A percentile compares a stretch with the other conserved stretches of the same genome.
These are phyloP conservation scores for Synanthedon myopaeformis DNA, from an alignment of 2,888 invertebrate genomes.

Conservation along the genomic window DNA sequence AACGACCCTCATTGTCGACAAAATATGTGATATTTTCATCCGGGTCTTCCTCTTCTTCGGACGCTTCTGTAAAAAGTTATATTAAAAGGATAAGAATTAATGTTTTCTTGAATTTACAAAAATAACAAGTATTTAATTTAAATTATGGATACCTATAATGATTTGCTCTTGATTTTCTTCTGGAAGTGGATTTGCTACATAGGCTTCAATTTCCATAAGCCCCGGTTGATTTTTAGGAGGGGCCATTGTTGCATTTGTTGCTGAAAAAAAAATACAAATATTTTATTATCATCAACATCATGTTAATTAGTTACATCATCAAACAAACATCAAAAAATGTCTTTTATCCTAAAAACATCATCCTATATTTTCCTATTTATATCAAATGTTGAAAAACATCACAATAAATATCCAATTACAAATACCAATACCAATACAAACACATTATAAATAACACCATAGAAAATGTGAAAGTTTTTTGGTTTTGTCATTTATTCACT, in stretches of 20 bases:
- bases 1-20: slow-evolving; percentile 84
- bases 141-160: not conserved
- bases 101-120: not conserved
- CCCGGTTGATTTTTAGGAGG: not conserved
- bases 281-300: not conserved
- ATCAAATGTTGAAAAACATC: too few species aligned
- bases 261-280: not conserved
- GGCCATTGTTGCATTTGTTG: not conserved
- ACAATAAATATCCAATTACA: too few species aligned
- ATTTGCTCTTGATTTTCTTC: not conserved
- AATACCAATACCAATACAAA: too few species aligned
- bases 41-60: slow-evolving; percentile 24
- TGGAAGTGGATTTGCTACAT: not conserved
- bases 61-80: not conserved
- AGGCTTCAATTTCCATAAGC: not conserved
- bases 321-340: too few species aligned
- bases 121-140: not conserved
- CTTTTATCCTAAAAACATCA: too few species aligned
- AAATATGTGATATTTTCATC: slow-evolving; percentile 75
- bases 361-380: too few species aligned
- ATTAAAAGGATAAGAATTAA: not conserved
- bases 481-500: too few species aligned
- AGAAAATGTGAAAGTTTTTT: too few species aligned
- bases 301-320: too few species aligned
- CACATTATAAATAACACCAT: too few species aligned